Conservation (phyloP, 1,140 invertebrate genomes). For the Zaprionus lachaisei region DNA sequence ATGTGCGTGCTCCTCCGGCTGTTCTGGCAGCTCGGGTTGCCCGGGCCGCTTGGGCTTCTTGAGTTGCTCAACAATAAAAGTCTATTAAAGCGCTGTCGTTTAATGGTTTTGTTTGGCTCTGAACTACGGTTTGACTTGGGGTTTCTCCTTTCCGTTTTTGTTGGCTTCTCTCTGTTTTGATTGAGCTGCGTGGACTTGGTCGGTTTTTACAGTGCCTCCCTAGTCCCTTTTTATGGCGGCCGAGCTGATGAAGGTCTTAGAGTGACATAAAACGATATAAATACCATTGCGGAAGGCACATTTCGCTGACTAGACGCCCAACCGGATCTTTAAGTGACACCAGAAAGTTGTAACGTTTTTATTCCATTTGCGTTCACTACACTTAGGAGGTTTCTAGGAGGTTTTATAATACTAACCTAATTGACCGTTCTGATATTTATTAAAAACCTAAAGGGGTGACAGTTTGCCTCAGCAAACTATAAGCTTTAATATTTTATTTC, state of each 20-base stretch:
- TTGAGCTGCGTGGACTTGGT: background rate
- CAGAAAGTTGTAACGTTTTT: slow-evolving; percentile 33
- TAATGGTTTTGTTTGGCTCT: slow-evolving; percentile 47
- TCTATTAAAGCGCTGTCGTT: slow-evolving; percentile 58
- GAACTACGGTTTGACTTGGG: slow-evolving; percentile 33
- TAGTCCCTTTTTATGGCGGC: slow-evolving; percentile 48
- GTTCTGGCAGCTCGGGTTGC: background rate
- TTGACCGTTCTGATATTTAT: slow-evolving; percentile 9
- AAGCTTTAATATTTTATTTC: slow-evolving; percentile 4
- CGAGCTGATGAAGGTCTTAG: slow-evolving; percentile 65
- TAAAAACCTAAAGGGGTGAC: background rate
- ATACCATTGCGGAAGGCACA: slow-evolving; percentile 26
- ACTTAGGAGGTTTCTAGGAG: background rate
- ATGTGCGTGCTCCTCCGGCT: slow-evolving; percentile 16
- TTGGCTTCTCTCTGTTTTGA: slow-evolving; percentile 7
- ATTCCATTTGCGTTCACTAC: slow-evolving; percentile 38
- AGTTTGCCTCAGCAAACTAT: background rate
- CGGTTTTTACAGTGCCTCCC: background rate
- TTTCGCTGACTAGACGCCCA: slow-evolving; percentile 20
- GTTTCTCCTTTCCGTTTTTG: slow-evolving; percentile 26
- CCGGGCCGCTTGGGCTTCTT: slow-evolving; percentile 16
- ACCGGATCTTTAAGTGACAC: slow-evolving; percentile 35
- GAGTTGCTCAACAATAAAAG: slow-evolving; percentile 51
- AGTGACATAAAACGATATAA: slow-evolving; percentile 69
- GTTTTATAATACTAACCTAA: slow-evolving; percentile 13